Evolutionary conservation across 2,797 vertebrate species (phyloP), one percentile per base, ranked within the genome.

Genomic region (Vireo griseus): DNA sequence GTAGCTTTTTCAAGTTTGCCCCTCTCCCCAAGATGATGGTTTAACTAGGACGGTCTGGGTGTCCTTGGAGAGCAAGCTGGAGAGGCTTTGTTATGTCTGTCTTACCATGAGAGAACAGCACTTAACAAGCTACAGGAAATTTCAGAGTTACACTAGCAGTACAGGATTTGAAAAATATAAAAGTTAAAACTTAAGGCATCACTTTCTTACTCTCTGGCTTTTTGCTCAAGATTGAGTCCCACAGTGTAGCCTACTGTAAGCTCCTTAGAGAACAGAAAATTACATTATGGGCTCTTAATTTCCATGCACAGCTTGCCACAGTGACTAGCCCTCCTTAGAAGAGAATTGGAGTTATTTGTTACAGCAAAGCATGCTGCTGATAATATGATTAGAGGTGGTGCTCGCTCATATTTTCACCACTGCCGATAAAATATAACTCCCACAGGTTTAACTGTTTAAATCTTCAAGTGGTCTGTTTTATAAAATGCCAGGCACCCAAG

Each of bases 261-360:
- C 50, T 83, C 57, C 90, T 88, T 39, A 80, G 74, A 77, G 93
- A 82, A 87, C 5, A 79, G 71, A 82, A 91, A 82, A 92, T 92
- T 88, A 50, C 0, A 0, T 89, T 90, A 82, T 77, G 14, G 31
- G 57, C 5, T 1, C 16, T 75, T 92, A 74, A 95, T 96, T 94
- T 92, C 67, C 3, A 4, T 73, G 29, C 80, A 85, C 74, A 88
- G 83, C 45, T 93, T 96, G 77, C 74, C 80, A 73, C 24, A 61
- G 65, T 65, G 33, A 61, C 86, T 92, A 82, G 25, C 7, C 77
- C 31, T 85, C 52, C 45, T 91, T 79, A 65, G 67, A 92, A 85
- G 37, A 86, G 55, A 86, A 50, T 19, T 31, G 14, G 50, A 68
- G 20, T 65, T 61, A 81, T 73, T 92, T 79, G 67, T 73, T 92